phyloP scores from a whole-genome alignment of 1,140 invertebrate genomes.

The Acyrthosiphon pisum region DNA sequence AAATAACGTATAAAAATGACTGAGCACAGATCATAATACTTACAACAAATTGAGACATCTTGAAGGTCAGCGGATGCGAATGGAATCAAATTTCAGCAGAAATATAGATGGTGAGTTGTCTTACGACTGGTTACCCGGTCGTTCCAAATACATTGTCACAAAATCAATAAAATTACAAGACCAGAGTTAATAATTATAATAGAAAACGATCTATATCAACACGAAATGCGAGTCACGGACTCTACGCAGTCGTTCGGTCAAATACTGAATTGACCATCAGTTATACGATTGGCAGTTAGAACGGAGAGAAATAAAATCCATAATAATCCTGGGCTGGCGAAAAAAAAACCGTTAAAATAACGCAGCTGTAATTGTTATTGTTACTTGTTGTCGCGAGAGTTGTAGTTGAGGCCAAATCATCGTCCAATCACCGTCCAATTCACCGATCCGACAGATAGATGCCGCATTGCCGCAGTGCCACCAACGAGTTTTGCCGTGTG shows the following conservation, averaged over 20 bases:
- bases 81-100: background rate
- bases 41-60: constrained; percentile 19
- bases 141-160: background rate
- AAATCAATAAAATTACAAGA: background rate
- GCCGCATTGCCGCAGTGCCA: background rate
- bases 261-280: background rate
- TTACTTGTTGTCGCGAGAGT: background rate
- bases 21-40: background rate
- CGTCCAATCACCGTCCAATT: background rate
- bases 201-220: background rate
- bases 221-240: background rate
- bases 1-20: background rate
- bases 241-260: background rate
- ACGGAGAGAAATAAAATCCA: background rate
- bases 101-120: background rate
- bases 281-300: background rate
- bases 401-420: background rate
- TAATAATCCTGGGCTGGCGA: background rate
- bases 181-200: background rate
- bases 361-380: background rate
- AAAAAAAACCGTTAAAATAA: background rate
- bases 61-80: background rate
- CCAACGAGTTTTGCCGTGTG: background rate
- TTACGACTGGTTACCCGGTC: background rate
- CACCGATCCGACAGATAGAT: too few species aligned